These are phyloP conservation scores for Clostera curtula DNA, from an alignment of 2,888 invertebrate species.

Conservation along the genomic window DNA sequence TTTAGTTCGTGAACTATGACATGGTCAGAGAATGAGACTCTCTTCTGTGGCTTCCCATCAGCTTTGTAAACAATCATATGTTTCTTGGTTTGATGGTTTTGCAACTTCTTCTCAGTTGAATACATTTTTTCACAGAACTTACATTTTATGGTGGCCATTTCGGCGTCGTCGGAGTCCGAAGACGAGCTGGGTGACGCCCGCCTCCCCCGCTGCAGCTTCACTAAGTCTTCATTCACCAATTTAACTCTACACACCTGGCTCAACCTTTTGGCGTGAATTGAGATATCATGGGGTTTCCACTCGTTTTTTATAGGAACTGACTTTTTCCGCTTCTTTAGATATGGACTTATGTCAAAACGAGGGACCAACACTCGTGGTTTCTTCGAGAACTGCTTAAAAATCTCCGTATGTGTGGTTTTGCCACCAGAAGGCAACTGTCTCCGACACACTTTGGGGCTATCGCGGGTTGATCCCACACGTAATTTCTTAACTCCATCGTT, in stretches of 20 bases:
- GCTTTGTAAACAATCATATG: slow-evolving; percentile 42
- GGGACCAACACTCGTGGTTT: slow-evolving; percentile 34
- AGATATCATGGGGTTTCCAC: slow-evolving; percentile 2
- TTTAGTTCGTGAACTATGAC: slow-evolving; percentile 53
- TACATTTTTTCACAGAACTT: slow-evolving; percentile 54
- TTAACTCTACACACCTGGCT: slow-evolving; percentile 33
- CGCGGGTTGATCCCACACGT: slow-evolving; percentile 8
- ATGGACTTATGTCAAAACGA: slow-evolving; percentile 42
- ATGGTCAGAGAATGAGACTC: slow-evolving; percentile 56
- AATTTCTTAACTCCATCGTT: slow-evolving; percentile 35
- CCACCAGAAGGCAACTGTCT: slow-evolving; percentile 11
- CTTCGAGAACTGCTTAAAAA: slow-evolving; percentile 42
- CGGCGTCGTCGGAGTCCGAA: slow-evolving; percentile 26
- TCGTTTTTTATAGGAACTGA: slow-evolving; percentile 1
- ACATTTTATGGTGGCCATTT: slow-evolving; percentile 35
- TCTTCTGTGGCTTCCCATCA: slow-evolving; percentile 39
- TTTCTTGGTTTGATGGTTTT: slow-evolving; percentile 49
- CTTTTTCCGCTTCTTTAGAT: slow-evolving; percentile 13
- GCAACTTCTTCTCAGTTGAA: slow-evolving; percentile 38
- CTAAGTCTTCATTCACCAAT: slow-evolving; percentile 35
- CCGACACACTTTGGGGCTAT: slow-evolving; percentile 13
- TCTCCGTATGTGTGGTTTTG: slow-evolving; percentile 26
- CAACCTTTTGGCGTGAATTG: slow-evolving; percentile 16
- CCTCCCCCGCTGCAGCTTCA: slow-evolving; percentile 21
- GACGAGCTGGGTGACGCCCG: slow-evolving; percentile 8